Evolutionary conservation across 2,797 vertebrate genomes (phyloP).

Genomic region (Rousettus madagascariensis): DNA sequence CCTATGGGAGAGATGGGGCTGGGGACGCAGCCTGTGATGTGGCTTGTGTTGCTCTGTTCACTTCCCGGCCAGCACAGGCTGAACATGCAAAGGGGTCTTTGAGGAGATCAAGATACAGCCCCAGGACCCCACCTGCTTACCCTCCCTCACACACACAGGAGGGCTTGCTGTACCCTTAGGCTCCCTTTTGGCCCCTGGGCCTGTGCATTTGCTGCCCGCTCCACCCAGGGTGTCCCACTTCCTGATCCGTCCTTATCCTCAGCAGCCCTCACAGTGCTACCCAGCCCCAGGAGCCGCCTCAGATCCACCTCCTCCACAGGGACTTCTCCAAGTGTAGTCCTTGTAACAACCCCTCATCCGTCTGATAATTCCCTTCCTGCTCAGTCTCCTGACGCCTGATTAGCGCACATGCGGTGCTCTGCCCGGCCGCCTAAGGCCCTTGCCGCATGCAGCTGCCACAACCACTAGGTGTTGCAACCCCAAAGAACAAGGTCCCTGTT

Average conservation of each 20-base stretch:
- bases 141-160: not conserved
- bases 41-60: not conserved
- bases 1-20: not conserved
- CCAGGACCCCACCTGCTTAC: not conserved
- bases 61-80: rapidly evolving
- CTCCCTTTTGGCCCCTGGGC: no score
- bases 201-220: not conserved
- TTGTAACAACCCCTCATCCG: not conserved
- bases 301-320: not conserved
- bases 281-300: not conserved
- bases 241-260: not conserved
- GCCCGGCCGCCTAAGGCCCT: not conserved
- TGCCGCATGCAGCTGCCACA: not conserved
- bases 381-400: not conserved
- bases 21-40: rapidly evolving
- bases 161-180: not conserved
- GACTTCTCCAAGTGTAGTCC: not conserved
- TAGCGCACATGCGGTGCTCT: not conserved
- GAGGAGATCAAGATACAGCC: not conserved
- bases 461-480: not conserved
- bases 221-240: no score
- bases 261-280: not conserved
- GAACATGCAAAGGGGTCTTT: not conserved
- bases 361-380: no score
- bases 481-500: not conserved